phyloP scores from a whole-genome alignment of 2,113 vertebrate species.

The Microtus oregoni region DNA sequence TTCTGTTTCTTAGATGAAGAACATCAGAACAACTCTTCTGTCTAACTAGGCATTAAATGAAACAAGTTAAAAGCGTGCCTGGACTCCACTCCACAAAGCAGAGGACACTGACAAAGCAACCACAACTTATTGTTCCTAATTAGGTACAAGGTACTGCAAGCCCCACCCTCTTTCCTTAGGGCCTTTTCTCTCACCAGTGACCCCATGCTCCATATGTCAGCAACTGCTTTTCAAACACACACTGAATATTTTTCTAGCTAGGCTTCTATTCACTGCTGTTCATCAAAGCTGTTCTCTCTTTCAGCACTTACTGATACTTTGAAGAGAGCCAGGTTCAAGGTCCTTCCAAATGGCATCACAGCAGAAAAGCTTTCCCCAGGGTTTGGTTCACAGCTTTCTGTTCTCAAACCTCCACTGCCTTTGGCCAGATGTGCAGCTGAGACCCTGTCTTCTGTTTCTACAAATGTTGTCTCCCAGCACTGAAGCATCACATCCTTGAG shows the following conservation, averaged over 20 bases:
- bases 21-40: background rate
- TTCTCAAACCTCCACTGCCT: background rate
- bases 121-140: background rate
- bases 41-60: background rate
- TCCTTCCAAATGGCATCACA: background rate
- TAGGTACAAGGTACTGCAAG: background rate
- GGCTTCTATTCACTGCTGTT: background rate
- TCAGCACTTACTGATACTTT: background rate
- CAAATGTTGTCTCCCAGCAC: background rate
- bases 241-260: background rate
- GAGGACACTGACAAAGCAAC: background rate
- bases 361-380: background rate
- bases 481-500: background rate
- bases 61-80: background rate
- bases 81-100: background rate
- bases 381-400: background rate
- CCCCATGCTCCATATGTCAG: background rate
- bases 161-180: background rate
- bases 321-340: background rate
- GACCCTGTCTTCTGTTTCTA: background rate
- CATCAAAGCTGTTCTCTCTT: background rate
- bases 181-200: background rate
- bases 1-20: conserved; percentile 46
- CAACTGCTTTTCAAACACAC: background rate
- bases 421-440: background rate